Percentiles rank a stretch among this genome's conserved stretches.
phyloP scores from a whole-genome alignment of 92 coral and sea anemone species.

The Phenganax subtilis region DNA sequence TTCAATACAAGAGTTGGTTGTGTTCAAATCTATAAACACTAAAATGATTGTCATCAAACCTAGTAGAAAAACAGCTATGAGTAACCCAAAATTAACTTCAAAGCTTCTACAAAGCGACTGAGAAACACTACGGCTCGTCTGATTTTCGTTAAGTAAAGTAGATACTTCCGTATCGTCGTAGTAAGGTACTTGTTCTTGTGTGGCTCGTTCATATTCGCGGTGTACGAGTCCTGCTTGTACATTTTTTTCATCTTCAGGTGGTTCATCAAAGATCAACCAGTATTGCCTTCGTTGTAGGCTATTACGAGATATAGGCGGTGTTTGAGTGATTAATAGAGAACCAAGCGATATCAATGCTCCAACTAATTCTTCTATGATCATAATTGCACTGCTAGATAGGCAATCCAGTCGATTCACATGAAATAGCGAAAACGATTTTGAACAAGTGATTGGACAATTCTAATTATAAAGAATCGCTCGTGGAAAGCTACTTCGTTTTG shows the following conservation, averaged over 20 bases:
- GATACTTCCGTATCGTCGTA: neutral
- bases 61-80: neutral
- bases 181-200: neutral
- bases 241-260: neutral
- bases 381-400: neutral
- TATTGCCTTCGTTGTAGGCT: neutral
- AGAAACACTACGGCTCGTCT: neutral
- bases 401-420: no score
- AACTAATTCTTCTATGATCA: slow-evolving; percentile 4
- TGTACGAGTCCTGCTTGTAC: neutral
- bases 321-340: neutral
- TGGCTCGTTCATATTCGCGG: neutral
- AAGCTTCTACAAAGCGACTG: neutral
- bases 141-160: neutral
- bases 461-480: no score
- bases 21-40: neutral
- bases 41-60: neutral
- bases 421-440: no score
- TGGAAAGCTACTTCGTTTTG: no score
- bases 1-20: neutral
- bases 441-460: no score
- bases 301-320: neutral
- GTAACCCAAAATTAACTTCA: neutral
- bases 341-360: neutral
- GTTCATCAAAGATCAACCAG: neutral